A percentile compares a stretch with the other conserved stretches of the same genome.
These are phyloP conservation scores for Cetoscarus ocellatus DNA, from an alignment of 2,797 vertebrate species.

Conservation along the genomic window DNA sequence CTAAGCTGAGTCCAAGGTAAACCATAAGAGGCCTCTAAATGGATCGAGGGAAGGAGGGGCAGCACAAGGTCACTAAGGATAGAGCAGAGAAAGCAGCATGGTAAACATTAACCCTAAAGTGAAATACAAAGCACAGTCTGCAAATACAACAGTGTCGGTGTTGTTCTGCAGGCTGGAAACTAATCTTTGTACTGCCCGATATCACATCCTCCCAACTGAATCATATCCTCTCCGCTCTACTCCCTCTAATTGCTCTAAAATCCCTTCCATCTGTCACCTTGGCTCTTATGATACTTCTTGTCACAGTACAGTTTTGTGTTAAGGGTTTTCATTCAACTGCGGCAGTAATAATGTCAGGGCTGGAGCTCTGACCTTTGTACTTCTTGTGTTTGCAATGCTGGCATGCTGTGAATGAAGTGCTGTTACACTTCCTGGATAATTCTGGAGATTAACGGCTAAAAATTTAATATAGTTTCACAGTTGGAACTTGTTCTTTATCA, in stretches of 20 bases:
- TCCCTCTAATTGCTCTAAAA: conserved; percentile 46
- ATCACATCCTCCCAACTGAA: conserved; percentile 48
- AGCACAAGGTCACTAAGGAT: conserved; percentile 30
- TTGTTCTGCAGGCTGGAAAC: conserved; percentile 28
- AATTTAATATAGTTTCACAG: background rate
- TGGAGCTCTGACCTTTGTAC: conserved; percentile 3
- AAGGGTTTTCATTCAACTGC: conserved; percentile 19
- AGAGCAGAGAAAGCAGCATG: conserved; percentile 48
- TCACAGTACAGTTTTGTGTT: conserved; percentile 20
- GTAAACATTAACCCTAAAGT: conserved; percentile 72
- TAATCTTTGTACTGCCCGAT: conserved; percentile 34
- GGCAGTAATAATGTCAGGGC: conserved; percentile 9
- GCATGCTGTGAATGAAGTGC: background rate
- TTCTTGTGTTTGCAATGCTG: conserved; percentile 10
- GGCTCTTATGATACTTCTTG: conserved; percentile 39
- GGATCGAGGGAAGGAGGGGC: conserved; percentile 41
- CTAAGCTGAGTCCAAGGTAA: conserved; percentile 53
- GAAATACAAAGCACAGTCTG: conserved; percentile 32
- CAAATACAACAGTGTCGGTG: conserved; percentile 29
- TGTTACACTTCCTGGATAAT: background rate
- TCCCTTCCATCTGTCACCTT: conserved; percentile 55
- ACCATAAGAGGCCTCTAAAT: conserved; percentile 36
- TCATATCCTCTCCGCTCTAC: conserved; percentile 46
- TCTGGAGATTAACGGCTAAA: conserved; percentile 1
- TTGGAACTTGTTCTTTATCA: background rate